These are phyloP conservation scores for Spea hammondii DNA, from an alignment of 2,797 vertebrate genomes.

Conservation along the genomic window DNA sequence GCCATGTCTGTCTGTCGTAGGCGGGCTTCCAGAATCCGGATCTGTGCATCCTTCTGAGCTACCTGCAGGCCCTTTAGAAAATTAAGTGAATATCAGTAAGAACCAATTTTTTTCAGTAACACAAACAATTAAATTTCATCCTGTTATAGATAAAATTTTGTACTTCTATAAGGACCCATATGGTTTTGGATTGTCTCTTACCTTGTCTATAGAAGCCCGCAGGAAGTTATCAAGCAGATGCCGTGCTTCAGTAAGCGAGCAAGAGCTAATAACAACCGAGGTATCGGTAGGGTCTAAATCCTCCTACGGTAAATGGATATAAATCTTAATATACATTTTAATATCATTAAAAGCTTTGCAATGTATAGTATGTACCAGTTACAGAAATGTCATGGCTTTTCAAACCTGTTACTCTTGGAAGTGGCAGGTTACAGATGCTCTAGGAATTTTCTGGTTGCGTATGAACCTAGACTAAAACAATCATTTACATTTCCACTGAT, in stretches of 20 bases:
- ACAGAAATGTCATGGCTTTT: too few species aligned
- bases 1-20: conserved; percentile 85
- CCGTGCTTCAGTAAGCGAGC: conserved; percentile 91
- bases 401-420: too few species aligned
- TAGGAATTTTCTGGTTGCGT: too few species aligned
- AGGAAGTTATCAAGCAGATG: conserved; percentile 94
- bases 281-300: conserved; percentile 96
- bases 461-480: too few species aligned
- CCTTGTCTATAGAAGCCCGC: conserved; percentile 95
- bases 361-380: too few species aligned
- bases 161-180: not conserved
- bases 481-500: too few species aligned
- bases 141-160: not conserved
- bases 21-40: conserved; percentile 89
- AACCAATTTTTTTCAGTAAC: not conserved
- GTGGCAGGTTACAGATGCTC: too few species aligned
- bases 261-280: conserved; percentile 96
- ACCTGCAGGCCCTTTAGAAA: conserved; percentile 84
- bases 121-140: not conserved
- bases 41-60: conserved; percentile 92
- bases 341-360: too few species aligned
- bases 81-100: too few species aligned
- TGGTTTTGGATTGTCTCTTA: conserved; percentile 40
- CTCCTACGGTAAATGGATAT: conserved; percentile 69
- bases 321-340: not conserved